Base-by-base conservation (phyloP, 2,888 invertebrate genomes). In the Timema podura region DNA sequence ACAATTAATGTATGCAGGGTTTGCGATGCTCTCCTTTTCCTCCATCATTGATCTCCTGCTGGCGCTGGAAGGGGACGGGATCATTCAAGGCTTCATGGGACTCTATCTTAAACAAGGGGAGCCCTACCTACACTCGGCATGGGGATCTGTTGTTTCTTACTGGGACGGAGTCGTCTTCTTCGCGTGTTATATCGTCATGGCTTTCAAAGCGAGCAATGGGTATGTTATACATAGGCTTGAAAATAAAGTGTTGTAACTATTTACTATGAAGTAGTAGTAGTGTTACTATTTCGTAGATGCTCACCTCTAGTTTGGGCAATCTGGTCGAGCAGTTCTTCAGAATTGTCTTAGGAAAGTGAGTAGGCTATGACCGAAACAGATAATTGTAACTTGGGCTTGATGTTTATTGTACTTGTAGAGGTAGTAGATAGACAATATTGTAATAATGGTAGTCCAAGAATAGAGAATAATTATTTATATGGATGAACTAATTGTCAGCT, bases 81-180 rank as follows among this genome's bases (percentile, higher is more conserved):
- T 46, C 51, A 45, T 68, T 5, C 44, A 15, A 30, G 67, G 67
- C 13, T 68, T 47, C 16, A 10, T 68, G 10, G 48, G 57, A 6
- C 47, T 47, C 10, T 68, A 68, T 9, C 59, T 68, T 7, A 59
- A 68, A 46, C 59, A 68, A 30, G 67, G 57, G 16, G 67, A 68
- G 15, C 67, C 67, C 5, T 68, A 68, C n/a, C 47, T 68, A 5
- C 5, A 16, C 47, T 48, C 48, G 11, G 59, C 67, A 59, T 68
- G 67, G 67, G 67, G 67, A n/a, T 48, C 67, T 47, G 16, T 68
- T 10, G 67, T 16, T 13, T 46, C 30, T 8, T 68, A 48, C 6
- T 68, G 67, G 67, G 67, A 68, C 30, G 67, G 67, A 7, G 59
- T 48, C 44, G 67, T 54, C 6, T 47, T 46, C 30, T 13, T 57